Evolutionary conservation across 1,140 invertebrate genomes (phyloP), one percentile per base, ranked within the genome.

Genomic region (Drosophila mayri): DNA sequence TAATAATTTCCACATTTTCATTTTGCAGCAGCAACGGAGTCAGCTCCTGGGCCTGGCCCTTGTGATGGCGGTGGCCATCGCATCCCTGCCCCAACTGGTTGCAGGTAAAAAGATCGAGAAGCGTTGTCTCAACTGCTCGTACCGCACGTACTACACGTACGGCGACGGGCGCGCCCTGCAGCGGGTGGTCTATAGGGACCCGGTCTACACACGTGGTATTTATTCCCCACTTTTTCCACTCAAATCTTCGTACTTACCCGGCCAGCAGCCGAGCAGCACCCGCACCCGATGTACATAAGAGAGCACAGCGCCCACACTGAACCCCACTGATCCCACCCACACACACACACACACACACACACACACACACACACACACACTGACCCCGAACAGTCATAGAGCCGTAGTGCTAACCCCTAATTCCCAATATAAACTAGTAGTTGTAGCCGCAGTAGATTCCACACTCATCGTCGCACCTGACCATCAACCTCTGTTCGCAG

Each of bases 161-260:
- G 86, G 81, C 65, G 86, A 90, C 55, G 86, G 86, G 35, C 81
- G 86, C 28, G 25, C 76, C 65, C 66, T 77, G 63, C 82, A 90
- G 79, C 78, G 86, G 44, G 86, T 90, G 35, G 61, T 90, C 73
- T 90, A 90, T 75, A 64, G 62, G 55, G 68, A 90, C 70, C 79
- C 81, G 47, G 71, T 72, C 81, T 90, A 90, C 64, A 90, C 85
- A 79, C 85, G 85, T 61, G 85, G 85, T 90, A 90, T 85, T 90
- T 86, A 86, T 60, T 44, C 30, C 37, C 22, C 40, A 32, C 43
- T 20, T 32, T 16, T 37, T 4, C 14, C 20, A 11, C 10, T 12
- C 32, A 38, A 41, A 18, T 14, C 37, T n/a, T 40, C 25, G 30
- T 20, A 20, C 28, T 28, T 22, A 38, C 35, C 35, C 10, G 8